Conservation (phyloP, 2,888 invertebrate species). For the Resseliella maxima region DNA sequence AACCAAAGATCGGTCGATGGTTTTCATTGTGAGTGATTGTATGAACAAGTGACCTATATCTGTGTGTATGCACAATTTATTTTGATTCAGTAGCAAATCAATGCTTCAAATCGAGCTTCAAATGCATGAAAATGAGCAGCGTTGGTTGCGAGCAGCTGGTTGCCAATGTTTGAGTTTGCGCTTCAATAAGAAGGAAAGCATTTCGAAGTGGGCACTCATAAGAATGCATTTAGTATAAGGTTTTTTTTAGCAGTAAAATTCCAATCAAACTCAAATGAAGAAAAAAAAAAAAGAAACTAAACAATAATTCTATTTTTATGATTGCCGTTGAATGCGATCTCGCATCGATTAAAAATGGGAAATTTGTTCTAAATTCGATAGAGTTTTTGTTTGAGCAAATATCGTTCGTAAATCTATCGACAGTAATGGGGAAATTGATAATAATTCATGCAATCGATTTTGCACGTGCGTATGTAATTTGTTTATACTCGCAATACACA, state of each 20-base stretch:
- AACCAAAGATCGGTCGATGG: neutral
- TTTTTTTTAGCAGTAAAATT: neutral
- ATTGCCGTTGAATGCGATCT: neutral
- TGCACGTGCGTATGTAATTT: constrained; percentile 35
- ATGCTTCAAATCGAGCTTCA: too few relatives aligned
- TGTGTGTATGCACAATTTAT: neutral
- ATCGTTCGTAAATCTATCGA: constrained; percentile 1
- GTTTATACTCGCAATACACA: neutral
- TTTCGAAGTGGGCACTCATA: too few relatives aligned
- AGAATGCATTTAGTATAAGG: too few relatives aligned
- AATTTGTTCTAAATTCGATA: constrained; percentile 5
- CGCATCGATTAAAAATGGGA: neutral
- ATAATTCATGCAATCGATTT: constrained; percentile 27
- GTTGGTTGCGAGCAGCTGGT: neutral
- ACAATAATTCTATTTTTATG: neutral
- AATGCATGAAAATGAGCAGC: neutral
- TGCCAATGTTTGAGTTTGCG: neutral
- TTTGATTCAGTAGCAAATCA: neutral
- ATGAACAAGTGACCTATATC: constrained; percentile 40
- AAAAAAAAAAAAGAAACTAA: neutral
- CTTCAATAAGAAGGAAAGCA: neutral
- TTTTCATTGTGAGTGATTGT: constrained; percentile 1
- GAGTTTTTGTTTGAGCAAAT: too few relatives aligned
- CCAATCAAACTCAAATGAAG: neutral
- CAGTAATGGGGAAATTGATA: neutral